These are phyloP conservation scores for Silvanus unidentatus DNA, from an alignment of 2,888 invertebrate species.

Conservation along the genomic window DNA sequence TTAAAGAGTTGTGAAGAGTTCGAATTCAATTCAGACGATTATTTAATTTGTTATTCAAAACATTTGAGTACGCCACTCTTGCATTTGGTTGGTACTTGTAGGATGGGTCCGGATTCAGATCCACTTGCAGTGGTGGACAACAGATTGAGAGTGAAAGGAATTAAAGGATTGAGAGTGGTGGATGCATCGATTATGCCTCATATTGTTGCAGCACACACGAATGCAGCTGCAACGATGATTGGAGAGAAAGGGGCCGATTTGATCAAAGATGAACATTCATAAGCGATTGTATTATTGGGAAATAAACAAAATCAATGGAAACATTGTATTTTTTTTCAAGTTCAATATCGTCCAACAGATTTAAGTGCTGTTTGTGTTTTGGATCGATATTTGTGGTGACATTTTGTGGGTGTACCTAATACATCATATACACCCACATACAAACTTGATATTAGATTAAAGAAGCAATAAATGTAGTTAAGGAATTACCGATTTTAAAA, in stretches of 20 bases:
- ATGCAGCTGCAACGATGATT: constrained; percentile 46
- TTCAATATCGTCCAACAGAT: no score
- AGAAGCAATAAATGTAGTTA: no score
- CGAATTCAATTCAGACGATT: constrained; percentile 44
- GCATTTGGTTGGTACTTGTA: constrained; percentile 25
- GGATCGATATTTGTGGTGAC: no score
- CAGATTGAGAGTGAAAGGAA: constrained; percentile 59
- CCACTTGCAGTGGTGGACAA: constrained; percentile 62
- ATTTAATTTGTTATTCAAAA: constrained; percentile 47
- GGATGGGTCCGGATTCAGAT: constrained; percentile 62
- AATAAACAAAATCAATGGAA: no score
- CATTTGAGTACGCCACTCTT: constrained; percentile 24
- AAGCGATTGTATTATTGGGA: no score
- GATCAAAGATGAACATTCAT: constrained; percentile 33
- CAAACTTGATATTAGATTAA: no score
- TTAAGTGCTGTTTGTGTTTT: no score
- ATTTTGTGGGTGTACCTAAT: no score
- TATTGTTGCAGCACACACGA: constrained; percentile 54
- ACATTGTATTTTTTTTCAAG: no score
- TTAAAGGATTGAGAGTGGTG: constrained; percentile 61
- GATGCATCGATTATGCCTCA: constrained; percentile 77
- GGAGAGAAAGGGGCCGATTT: constrained; percentile 48
- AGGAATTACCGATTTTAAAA: no score
- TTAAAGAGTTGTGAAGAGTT: constrained; percentile 46
- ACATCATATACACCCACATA: no score